Conservation (phyloP, 2,888 invertebrate genomes). For the Sinotaia quadrata region DNA sequence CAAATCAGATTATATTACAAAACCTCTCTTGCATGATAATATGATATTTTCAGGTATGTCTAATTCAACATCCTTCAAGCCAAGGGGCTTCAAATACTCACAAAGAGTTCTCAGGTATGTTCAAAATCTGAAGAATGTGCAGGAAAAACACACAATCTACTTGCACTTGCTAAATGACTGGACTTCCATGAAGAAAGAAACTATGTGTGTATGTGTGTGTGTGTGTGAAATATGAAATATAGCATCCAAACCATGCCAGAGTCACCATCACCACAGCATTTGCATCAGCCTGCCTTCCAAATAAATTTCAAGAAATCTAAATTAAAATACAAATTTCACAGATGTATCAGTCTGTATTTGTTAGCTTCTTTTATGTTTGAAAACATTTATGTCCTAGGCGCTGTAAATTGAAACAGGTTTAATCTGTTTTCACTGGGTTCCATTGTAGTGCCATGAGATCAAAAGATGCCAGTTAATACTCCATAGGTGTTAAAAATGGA, state of each 20-base stretch:
- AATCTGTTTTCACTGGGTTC: too few relatives aligned
- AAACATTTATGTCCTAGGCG: too few relatives aligned
- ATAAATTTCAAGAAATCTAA: too few relatives aligned
- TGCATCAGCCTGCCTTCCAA: background rate
- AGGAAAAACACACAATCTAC: background rate
- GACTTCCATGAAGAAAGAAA: too few relatives aligned
- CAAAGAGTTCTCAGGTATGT: background rate
- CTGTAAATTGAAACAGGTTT: too few relatives aligned
- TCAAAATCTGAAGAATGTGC: slow-evolving; percentile 4
- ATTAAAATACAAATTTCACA: too few relatives aligned
- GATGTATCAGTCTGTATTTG: too few relatives aligned
- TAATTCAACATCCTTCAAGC: slow-evolving; percentile 11
- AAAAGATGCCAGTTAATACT: slow-evolving; percentile 9
- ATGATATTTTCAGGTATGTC: slow-evolving; percentile 23
- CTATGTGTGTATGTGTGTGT: too few relatives aligned
- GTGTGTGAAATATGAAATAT: too few relatives aligned
- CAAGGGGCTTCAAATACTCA: background rate
- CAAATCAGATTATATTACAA: slow-evolving; percentile 25
- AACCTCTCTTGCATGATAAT: slow-evolving; percentile 28
- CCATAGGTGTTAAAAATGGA: slow-evolving; percentile 3
- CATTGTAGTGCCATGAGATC: slow-evolving; percentile 20
- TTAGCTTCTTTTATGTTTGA: too few relatives aligned
- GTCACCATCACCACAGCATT: slow-evolving; percentile 18
- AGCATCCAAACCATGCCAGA: slow-evolving; percentile 22
- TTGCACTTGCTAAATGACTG: too few relatives aligned